A percentile compares a stretch with the other conserved stretches of the same genome.
Conservation (phyloP, 2,888 invertebrate species). For the Harpalus rubripes region DNA sequence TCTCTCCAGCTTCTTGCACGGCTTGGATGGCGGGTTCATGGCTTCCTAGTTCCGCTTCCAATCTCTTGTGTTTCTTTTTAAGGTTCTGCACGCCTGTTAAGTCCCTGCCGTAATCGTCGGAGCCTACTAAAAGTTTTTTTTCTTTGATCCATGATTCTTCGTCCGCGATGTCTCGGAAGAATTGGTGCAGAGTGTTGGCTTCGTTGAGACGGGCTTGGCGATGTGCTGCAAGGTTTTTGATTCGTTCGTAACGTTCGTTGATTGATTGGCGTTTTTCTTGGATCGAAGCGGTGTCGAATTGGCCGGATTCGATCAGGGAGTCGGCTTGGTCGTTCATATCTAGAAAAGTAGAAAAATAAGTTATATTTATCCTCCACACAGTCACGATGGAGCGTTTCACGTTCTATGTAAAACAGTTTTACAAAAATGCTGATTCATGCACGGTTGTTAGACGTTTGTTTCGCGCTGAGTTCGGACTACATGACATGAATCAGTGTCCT, state of each 20-base stretch:
- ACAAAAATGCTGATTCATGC: no score
- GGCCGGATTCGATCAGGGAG: slow-evolving; percentile 96
- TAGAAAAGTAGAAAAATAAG: slow-evolving; percentile 73
- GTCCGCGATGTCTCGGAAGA: slow-evolving; percentile 99
- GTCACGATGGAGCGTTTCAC: no score
- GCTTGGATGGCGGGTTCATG: slow-evolving; percentile 99
- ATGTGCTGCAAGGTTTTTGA: slow-evolving; percentile 94
- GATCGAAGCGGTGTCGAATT: slow-evolving; percentile 98
- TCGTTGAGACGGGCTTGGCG: slow-evolving; percentile 95
- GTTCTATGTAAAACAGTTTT: no score
- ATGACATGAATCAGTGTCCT: no score
- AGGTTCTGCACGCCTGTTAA: slow-evolving; percentile 98
- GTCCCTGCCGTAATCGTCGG: slow-evolving; percentile 99
- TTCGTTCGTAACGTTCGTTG: slow-evolving; percentile 97
- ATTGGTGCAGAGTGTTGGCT: slow-evolving; percentile 98
- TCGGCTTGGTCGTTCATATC: slow-evolving; percentile 98
- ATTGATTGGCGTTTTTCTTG: slow-evolving; percentile 96
- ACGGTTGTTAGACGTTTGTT: no score
- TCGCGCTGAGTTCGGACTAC: no score
- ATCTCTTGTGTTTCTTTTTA: slow-evolving; percentile 98
- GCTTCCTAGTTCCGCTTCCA: slow-evolving; percentile 98
- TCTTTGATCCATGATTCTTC: slow-evolving; percentile 99
- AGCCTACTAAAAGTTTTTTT: slow-evolving; percentile 97
- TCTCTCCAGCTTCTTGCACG: slow-evolving; percentile 92
- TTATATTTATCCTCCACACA: no score